A percentile compares a stretch with the other conserved stretches of the same genome.
These are phyloP conservation scores for Anguilla marmorata DNA, from an alignment of 2,797 vertebrate species.

Conservation along the genomic window DNA sequence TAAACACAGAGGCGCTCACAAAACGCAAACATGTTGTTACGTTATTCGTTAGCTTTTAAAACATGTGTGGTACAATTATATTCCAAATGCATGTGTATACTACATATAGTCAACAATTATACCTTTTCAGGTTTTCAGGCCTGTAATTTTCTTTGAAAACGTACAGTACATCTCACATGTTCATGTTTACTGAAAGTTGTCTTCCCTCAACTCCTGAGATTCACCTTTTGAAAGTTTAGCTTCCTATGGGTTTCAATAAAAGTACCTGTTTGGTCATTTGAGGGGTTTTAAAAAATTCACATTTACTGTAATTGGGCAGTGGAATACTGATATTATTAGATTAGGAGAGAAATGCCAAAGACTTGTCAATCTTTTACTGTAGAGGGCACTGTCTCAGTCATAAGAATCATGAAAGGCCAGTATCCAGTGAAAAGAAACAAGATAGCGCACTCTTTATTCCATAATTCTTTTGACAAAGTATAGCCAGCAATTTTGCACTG, in stretches of 20 bases:
- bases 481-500: too few relatives aligned
- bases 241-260: background rate
- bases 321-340: background rate
- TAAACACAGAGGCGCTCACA: background rate
- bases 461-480: too few relatives aligned
- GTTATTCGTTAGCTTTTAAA: background rate
- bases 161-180: too few relatives aligned
- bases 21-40: too few relatives aligned
- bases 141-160: background rate
- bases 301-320: background rate
- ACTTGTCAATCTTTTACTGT: too few relatives aligned
- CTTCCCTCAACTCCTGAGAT: background rate
- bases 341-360: too few relatives aligned
- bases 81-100: constrained; percentile 16
- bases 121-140: background rate
- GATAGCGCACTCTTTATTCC: too few relatives aligned
- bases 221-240: background rate
- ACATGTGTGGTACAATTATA: constrained; percentile 8
- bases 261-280: background rate
- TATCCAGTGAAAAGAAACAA: too few relatives aligned
- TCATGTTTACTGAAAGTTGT: background rate
- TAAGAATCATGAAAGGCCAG: too few relatives aligned
- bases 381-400: too few relatives aligned
- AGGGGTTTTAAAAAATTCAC: background rate
- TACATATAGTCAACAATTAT: background rate